Conservation (phyloP, 2,113 vertebrate genomes). For the Hydrolagus affinis region DNA sequence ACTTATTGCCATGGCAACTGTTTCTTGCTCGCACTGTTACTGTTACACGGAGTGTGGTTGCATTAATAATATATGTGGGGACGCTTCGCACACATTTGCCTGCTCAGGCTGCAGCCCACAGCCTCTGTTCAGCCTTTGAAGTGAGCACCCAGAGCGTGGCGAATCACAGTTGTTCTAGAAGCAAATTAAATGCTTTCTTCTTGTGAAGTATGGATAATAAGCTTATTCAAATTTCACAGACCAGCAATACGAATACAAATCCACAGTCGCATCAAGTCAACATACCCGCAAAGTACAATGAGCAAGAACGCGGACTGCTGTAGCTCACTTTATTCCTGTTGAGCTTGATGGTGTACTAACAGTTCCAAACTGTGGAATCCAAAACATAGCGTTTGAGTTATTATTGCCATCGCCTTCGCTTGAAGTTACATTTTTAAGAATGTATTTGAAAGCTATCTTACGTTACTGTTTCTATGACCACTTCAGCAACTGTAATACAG, state of each 20-base stretch:
- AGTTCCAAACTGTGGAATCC: background rate
- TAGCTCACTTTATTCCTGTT: background rate
- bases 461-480: background rate
- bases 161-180: background rate
- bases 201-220: background rate
- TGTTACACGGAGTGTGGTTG: slow-evolving; percentile 51
- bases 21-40: slow-evolving; percentile 49
- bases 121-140: background rate
- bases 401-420: background rate
- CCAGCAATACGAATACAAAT: background rate
- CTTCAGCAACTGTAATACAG: background rate
- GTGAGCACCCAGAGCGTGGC: background rate
- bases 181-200: background rate
- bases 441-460: background rate
- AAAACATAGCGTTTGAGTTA: background rate
- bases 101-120: slow-evolving; percentile 32
- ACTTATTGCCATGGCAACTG: slow-evolving; percentile 56
- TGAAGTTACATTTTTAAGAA: background rate
- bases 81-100: slow-evolving; percentile 51
- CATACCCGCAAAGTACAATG: background rate
- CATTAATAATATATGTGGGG: slow-evolving; percentile 55
- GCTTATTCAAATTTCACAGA: background rate
- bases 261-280: background rate
- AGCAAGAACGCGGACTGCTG: background rate
- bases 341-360: background rate